Conservation (phyloP, 2,797 vertebrate species). For the Onychomys torridus region DNA sequence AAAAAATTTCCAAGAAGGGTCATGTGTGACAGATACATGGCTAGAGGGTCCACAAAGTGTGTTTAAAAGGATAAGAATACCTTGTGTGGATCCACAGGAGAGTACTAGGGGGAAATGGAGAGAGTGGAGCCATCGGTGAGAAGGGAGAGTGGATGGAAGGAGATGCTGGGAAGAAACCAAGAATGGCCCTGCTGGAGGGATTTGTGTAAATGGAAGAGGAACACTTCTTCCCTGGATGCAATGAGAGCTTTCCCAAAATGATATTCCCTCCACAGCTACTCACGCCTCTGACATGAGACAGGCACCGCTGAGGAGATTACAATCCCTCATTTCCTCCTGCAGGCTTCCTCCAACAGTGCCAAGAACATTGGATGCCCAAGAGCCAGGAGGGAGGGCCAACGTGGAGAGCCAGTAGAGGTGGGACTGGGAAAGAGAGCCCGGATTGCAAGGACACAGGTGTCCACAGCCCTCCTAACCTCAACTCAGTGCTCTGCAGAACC, state of each 20-base stretch:
- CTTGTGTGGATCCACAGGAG: neutral
- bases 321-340: neutral
- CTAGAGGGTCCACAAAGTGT: neutral
- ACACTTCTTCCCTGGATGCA: neutral
- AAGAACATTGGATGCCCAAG: neutral
- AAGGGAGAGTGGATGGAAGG: too few relatives aligned
- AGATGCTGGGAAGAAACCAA: neutral
- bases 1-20: neutral
- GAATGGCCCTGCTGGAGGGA: neutral
- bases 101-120: neutral
- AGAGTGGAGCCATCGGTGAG: neutral
- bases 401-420: too few relatives aligned
- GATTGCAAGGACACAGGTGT: fast-evolving
- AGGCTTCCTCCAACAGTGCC: neutral
- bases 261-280: neutral
- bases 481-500: neutral
- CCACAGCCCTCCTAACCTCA: neutral
- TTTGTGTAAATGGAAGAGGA: too few relatives aligned
- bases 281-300: neutral
- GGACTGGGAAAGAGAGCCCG: neutral
- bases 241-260: neutral
- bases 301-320: neutral
- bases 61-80: neutral
- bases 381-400: neutral
- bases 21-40: neutral